These are phyloP conservation scores for Euleptes europaea DNA, from an alignment of 2,113 vertebrate species.

Conservation along the genomic window DNA sequence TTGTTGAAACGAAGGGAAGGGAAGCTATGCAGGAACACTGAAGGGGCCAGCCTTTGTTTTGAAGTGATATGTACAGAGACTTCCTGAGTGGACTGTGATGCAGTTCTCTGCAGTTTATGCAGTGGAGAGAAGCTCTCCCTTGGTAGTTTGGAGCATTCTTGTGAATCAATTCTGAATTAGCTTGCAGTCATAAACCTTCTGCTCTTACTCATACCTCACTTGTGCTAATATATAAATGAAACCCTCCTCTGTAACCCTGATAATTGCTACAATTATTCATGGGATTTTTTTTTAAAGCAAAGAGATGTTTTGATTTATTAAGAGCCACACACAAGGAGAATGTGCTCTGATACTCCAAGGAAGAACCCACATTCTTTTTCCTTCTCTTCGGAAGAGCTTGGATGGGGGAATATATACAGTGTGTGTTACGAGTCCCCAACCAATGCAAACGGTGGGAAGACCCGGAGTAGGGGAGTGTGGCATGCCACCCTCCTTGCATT, in stretches of 20 bases:
- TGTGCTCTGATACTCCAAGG: conserved; percentile 50
- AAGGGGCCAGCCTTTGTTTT: conserved; percentile 27
- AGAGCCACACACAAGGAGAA: conserved; percentile 47
- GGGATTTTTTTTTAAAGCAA: conserved; percentile 42
- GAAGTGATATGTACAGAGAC: background rate
- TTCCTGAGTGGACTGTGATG: background rate
- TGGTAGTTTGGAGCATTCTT: conserved; percentile 33
- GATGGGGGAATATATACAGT: conserved; percentile 31
- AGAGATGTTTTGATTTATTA: conserved; percentile 55
- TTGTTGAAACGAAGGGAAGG: background rate
- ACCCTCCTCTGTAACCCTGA: conserved; percentile 41
- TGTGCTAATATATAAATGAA: conserved; percentile 48
- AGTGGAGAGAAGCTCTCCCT: conserved; percentile 26
- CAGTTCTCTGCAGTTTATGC: background rate
- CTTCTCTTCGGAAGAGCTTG: conserved; percentile 42
- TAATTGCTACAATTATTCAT: conserved; percentile 65
- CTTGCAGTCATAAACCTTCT: conserved; percentile 34
- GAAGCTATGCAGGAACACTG: too few relatives aligned
- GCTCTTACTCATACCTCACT: conserved; percentile 29
- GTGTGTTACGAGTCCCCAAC: conserved; percentile 34
- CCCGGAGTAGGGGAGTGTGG: conserved; percentile 27
- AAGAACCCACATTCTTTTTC: conserved; percentile 44
- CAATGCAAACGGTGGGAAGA: conserved; percentile 22
- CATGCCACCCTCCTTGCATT: conserved; percentile 4
- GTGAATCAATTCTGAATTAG: conserved; percentile 40